phyloP scores from a whole-genome alignment of 2,888 invertebrate genomes.

The Lacanobia wlatinum region DNA sequence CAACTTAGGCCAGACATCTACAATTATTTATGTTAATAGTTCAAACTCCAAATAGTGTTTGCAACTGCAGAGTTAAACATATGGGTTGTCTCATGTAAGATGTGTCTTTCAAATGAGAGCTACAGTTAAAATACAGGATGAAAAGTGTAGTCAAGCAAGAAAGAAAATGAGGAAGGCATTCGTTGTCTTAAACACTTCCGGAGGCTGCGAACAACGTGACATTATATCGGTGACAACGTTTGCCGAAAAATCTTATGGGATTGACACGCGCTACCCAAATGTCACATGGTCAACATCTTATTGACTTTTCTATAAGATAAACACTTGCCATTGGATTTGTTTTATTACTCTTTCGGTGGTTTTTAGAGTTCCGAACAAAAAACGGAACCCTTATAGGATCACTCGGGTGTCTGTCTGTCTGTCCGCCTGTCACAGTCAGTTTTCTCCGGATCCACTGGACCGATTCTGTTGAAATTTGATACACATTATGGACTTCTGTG shows the following conservation, averaged over 20 bases:
- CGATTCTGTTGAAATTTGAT: too few species aligned
- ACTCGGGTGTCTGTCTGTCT: too few species aligned
- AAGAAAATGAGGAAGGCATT: background rate
- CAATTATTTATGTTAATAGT: background rate
- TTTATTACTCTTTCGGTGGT: background rate
- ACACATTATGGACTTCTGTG: too few species aligned
- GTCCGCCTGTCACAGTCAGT: too few species aligned
- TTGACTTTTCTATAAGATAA: background rate
- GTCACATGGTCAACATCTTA: background rate
- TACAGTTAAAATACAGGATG: background rate
- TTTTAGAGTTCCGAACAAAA: too few species aligned
- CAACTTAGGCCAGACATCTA: background rate
- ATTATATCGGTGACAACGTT: background rate
- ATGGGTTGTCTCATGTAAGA: background rate
- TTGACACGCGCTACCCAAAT: background rate
- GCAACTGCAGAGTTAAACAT: slow-evolving; percentile 7
- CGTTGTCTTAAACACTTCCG: background rate
- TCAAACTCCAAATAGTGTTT: background rate
- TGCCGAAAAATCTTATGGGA: background rate
- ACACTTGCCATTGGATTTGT: background rate
- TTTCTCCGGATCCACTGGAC: too few species aligned
- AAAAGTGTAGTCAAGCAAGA: background rate
- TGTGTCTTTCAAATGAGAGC: background rate
- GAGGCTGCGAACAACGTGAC: background rate
- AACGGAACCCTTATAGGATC: too few species aligned